phyloP scores from a whole-genome alignment of 1,140 invertebrate species.

The Dufourea novaeangliae region DNA sequence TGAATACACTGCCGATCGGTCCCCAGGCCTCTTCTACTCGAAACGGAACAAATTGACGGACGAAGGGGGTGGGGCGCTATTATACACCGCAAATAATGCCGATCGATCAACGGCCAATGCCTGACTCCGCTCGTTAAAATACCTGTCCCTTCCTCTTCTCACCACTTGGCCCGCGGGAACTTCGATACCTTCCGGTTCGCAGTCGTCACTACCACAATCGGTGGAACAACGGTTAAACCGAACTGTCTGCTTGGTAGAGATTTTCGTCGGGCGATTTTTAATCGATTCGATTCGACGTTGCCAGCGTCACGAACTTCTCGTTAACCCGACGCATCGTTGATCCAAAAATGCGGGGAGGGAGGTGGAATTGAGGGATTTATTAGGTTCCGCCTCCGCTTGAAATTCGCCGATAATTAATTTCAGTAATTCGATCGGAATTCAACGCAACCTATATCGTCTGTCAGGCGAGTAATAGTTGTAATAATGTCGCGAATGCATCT shows the following conservation, averaged over 20 bases:
- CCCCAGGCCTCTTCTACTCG: not conserved
- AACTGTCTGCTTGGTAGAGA: not conserved
- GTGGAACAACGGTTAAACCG: conserved; percentile 28
- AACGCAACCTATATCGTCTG: no score
- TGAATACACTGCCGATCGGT: not conserved
- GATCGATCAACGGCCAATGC: conserved; percentile 24
- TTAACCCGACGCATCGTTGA: not conserved
- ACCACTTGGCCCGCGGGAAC: not conserved
- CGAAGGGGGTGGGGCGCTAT: conserved; percentile 12
- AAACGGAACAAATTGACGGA: conserved; percentile 19
- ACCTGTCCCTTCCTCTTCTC: not conserved
- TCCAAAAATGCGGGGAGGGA: no score
- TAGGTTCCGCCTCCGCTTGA: no score
- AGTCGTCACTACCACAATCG: conserved; percentile 3
- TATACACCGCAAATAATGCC: conserved; percentile 24
- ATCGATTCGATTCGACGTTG: conserved; percentile 24
- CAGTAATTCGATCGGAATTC: no score
- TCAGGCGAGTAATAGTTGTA: no score
- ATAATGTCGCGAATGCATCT: no score
- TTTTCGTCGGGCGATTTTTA: conserved; percentile 30
- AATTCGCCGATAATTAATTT: no score
- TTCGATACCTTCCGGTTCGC: not conserved
- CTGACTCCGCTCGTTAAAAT: conserved; percentile 30
- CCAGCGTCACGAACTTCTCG: not conserved
- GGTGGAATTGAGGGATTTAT: no score